Conservation (phyloP, 1,140 invertebrate genomes). For the Rhizoglyphus robini region DNA sequence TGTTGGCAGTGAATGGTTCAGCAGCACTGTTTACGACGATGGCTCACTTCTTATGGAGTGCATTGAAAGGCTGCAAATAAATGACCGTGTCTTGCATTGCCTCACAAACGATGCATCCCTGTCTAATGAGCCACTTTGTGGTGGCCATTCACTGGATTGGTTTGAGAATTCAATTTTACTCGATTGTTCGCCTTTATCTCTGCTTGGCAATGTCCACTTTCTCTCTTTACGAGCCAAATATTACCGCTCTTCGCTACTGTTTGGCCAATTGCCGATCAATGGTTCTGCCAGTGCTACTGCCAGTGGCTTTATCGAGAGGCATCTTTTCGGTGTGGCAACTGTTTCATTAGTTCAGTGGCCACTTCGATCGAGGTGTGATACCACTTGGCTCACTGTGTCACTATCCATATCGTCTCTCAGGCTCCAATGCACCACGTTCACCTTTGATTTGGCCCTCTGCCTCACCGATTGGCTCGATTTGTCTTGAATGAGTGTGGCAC, state of each 20-base stretch:
- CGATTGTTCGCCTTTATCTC: background rate
- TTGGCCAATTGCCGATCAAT: background rate
- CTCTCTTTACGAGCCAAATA: background rate
- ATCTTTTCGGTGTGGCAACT: background rate
- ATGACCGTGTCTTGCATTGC: slow-evolving; percentile 11
- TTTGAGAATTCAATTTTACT: background rate
- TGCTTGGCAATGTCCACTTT: background rate
- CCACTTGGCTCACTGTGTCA: background rate
- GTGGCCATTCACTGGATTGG: background rate
- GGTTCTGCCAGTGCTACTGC: background rate
- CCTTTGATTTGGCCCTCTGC: background rate
- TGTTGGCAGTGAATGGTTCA: background rate
- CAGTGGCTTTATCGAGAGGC: background rate
- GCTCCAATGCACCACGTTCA: background rate
- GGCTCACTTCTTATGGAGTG: background rate
- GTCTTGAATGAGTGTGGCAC: background rate
- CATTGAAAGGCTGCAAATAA: background rate
- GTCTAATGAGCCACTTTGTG: slow-evolving; percentile 10
- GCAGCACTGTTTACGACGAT: background rate
- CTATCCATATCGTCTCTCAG: background rate
- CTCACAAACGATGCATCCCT: background rate
- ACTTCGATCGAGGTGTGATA: background rate
- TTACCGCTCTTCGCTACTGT: background rate
- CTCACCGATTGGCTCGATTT: background rate
- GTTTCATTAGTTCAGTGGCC: background rate